Conservation (phyloP, 2,113 vertebrate genomes). For the Plotosus lineatus region DNA sequence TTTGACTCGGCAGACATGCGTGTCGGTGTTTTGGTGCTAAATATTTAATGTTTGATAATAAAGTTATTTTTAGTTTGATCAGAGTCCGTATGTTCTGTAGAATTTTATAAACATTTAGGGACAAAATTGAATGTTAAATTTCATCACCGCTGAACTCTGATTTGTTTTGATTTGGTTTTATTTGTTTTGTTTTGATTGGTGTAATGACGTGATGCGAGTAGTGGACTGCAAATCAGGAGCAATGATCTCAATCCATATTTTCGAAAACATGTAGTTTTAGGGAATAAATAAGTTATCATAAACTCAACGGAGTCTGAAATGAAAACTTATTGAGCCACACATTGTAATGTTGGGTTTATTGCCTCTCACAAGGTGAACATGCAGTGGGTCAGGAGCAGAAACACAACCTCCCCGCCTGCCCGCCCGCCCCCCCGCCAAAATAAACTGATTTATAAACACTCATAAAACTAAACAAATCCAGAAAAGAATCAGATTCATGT, state of each 20-base stretch:
- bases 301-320: conserved; percentile 4
- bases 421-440: too few species aligned
- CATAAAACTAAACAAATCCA: too few species aligned
- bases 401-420: too few species aligned
- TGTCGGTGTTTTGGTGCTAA: conserved; percentile 72
- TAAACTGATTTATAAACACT: conserved; percentile 57
- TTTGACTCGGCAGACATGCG: conserved; percentile 59
- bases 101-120: conserved; percentile 70
- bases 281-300: conserved; percentile 58
- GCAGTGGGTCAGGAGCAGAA: conserved; percentile 84
- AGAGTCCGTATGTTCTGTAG: conserved; percentile 64
- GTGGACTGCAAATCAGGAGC: conserved; percentile 42
- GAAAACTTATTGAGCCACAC: conserved; percentile 1
- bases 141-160: neutral
- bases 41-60: conserved; percentile 66
- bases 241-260: conserved; percentile 49
- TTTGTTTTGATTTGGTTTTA: too few species aligned
- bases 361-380: conserved; percentile 98
- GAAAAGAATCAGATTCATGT: too few species aligned
- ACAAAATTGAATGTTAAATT: conserved; percentile 42
- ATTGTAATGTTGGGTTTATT: conserved; percentile 94
- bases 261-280: conserved; percentile 47
- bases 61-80: conserved; percentile 47
- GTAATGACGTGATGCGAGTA: conserved; percentile 22
- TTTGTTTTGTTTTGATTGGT: conserved; percentile 45